phyloP scores from a whole-genome alignment of 1,140 invertebrate genomes.

The Drosophila erecta region DNA sequence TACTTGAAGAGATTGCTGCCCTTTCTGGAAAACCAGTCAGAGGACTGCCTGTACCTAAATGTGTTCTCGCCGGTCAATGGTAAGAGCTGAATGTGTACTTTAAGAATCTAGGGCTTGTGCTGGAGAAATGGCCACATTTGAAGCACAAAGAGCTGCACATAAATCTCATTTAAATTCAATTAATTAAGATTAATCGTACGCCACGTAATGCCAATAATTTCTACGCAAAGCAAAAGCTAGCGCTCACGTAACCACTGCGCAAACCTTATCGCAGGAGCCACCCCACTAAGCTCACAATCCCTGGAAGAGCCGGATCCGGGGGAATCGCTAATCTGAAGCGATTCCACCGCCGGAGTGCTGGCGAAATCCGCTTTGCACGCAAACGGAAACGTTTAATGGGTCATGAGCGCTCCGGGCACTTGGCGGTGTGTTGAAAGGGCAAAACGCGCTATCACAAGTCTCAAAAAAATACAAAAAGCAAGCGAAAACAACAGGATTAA shows the following conservation, averaged over 20 bases:
- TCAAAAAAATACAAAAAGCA: not conserved
- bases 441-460: slow-evolving; percentile 18
- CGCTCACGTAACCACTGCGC: slow-evolving; percentile 35
- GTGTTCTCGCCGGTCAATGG: slow-evolving; percentile 97
- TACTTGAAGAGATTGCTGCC: slow-evolving; percentile 93
- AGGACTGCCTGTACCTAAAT: slow-evolving; percentile 98
- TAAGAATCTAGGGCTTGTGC: not conserved
- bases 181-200: slow-evolving; percentile 70
- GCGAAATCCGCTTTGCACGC: slow-evolving; percentile 56
- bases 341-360: slow-evolving; percentile 28
- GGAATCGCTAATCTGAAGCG: slow-evolving; percentile 50
- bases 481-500: not conserved
- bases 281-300: slow-evolving; percentile 34
- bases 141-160: slow-evolving; percentile 36
- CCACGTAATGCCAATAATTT: slow-evolving; percentile 72
- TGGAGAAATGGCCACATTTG: not conserved
- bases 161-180: slow-evolving; percentile 73
- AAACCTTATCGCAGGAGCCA: slow-evolving; percentile 63
- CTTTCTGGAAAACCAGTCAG: slow-evolving; percentile 95
- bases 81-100: slow-evolving; percentile 84
- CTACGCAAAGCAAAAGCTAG: slow-evolving; percentile 48
- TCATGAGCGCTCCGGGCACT: slow-evolving; percentile 47
- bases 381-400: slow-evolving; percentile 67
- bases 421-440: slow-evolving; percentile 18
- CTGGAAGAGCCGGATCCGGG: slow-evolving; percentile 14